Conservation (phyloP, 2,888 invertebrate genomes). For the Acrobeloides nanus region DNA sequence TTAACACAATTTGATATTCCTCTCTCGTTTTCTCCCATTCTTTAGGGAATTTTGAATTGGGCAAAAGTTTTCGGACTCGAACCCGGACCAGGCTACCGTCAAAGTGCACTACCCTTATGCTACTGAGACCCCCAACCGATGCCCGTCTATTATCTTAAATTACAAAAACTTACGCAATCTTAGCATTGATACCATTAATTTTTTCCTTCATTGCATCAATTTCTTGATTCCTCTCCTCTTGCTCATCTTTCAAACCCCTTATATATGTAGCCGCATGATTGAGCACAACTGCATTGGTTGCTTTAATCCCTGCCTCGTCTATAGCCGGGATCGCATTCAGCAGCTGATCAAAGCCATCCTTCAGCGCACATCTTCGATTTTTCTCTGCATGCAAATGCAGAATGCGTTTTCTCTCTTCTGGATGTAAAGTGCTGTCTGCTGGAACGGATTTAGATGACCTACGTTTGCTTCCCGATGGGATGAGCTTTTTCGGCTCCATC, state of each 20-base stretch:
- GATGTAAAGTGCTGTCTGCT: constrained; percentile 49
- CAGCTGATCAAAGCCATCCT: constrained; percentile 52
- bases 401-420: constrained; percentile 50
- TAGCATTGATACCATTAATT: constrained; percentile 27
- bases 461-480: constrained; percentile 16
- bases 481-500: too few species aligned
- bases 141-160: not conserved
- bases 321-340: constrained; percentile 48
- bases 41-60: too few species aligned
- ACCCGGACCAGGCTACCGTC: too few species aligned
- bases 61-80: too few species aligned
- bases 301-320: constrained; percentile 45
- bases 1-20: too few species aligned
- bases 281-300: constrained; percentile 52
- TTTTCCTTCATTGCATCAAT: constrained; percentile 21
- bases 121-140: too few species aligned
- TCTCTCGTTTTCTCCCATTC: too few species aligned
- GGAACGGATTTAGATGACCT: constrained; percentile 12
- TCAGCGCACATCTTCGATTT: constrained; percentile 47
- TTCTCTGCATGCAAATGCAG: constrained; percentile 53
- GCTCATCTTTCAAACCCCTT: constrained; percentile 25
- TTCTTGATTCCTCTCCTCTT: constrained; percentile 18
- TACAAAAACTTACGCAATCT: constrained; percentile 30
- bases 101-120: too few species aligned
- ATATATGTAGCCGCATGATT: constrained; percentile 49